Evolutionary conservation across 37 sponge, comb jelly and placozoan species (phyloP).

Genomic region (Aplysina aerophoba): DNA sequence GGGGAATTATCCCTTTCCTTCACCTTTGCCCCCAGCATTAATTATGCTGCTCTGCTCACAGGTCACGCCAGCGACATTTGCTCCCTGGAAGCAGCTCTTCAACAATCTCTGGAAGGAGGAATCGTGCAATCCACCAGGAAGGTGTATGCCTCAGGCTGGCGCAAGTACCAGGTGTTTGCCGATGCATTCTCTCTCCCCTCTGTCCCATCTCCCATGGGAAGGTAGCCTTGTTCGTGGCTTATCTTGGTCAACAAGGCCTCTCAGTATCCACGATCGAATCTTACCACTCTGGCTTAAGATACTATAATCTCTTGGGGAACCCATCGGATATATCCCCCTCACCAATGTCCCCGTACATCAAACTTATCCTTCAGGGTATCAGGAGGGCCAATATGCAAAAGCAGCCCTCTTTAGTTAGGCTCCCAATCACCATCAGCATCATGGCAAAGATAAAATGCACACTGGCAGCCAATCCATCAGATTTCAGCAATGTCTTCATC

Average conservation of each 20-base stretch:
- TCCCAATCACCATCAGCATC: slow-evolving; percentile 28
- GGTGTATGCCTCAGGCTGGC: slow-evolving; percentile 21
- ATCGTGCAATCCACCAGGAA: slow-evolving; percentile 41
- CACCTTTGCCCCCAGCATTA: slow-evolving; percentile 28
- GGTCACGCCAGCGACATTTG: slow-evolving; percentile 36
- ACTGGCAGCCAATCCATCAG: not conserved
- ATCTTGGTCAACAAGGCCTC: not conserved
- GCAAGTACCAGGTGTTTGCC: slow-evolving; percentile 19
- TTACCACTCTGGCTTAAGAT: slow-evolving; percentile 42
- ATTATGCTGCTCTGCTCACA: not conserved
- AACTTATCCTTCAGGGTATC: not conserved
- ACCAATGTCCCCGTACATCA: not conserved
- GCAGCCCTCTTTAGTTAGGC: not conserved
- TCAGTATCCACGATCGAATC: not conserved
- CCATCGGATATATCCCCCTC: not conserved
- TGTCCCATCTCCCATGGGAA: slow-evolving; percentile 31
- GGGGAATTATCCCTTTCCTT: not conserved
- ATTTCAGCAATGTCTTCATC: not conserved
- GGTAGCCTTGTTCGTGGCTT: slow-evolving; percentile 37
- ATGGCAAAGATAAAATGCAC: slow-evolving; percentile 26
- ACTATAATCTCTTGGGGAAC: not conserved
- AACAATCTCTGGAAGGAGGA: not conserved
- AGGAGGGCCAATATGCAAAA: not conserved
- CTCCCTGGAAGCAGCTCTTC: slow-evolving; percentile 46
- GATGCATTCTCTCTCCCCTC: not conserved